Conservation (phyloP, 2,797 vertebrate genomes). For the Micromesistius poutassou region DNA sequence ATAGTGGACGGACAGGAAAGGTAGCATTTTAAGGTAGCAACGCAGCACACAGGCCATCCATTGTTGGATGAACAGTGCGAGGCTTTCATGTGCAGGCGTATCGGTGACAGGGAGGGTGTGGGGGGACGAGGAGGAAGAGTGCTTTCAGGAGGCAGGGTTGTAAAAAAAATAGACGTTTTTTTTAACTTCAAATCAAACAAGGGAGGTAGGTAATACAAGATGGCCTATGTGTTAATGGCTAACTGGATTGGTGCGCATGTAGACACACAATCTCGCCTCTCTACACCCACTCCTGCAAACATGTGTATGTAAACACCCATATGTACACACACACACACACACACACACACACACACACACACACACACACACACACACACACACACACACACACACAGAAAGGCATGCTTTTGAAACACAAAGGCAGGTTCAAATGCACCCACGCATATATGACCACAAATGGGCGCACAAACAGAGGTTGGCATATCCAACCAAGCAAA, state of each 20-base stretch:
- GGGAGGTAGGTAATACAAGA: slow-evolving; percentile 42
- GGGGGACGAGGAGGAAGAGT: slow-evolving; percentile 8
- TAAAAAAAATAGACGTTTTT: slow-evolving; percentile 22
- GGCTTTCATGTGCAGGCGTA: slow-evolving; percentile 1
- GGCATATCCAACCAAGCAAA: slow-evolving; percentile 14
- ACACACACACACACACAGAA: neutral
- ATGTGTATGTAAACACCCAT: slow-evolving; percentile 39
- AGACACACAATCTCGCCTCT: slow-evolving; percentile 15
- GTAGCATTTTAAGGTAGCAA: neutral
- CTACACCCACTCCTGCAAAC: slow-evolving; percentile 24
- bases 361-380: neutral
- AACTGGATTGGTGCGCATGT: slow-evolving; percentile 38
- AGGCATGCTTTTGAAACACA: slow-evolving; percentile 7
- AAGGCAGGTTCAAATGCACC: slow-evolving; percentile 1
- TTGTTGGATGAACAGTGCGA: neutral
- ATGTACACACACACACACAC: slow-evolving; percentile 20
- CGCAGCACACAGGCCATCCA: neutral
- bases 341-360: slow-evolving; percentile 4
- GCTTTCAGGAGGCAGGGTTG: slow-evolving; percentile 4
- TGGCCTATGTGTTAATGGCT: slow-evolving; percentile 56
- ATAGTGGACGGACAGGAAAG: neutral
- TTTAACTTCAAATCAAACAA: slow-evolving; percentile 44
- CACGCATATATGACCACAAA: slow-evolving; percentile 11
- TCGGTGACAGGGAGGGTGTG: neutral
- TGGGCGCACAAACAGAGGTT: slow-evolving; percentile 18